phyloP scores from a whole-genome alignment of 2,888 invertebrate genomes.

The Diogma glabrata region DNA sequence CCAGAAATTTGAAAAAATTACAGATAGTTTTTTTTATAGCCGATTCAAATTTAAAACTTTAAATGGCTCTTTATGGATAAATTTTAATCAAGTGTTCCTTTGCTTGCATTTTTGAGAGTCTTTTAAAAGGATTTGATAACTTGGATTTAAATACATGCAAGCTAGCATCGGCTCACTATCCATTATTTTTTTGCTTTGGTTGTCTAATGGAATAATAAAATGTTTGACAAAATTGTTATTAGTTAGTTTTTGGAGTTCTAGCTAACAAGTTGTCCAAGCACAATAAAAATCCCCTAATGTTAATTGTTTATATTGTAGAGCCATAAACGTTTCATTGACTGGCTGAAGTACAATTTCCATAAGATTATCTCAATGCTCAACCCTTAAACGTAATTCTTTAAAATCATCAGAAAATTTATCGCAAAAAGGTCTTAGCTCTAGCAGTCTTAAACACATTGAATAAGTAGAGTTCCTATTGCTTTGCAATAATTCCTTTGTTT shows the following conservation, averaged over 20 bases:
- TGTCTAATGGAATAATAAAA: slow-evolving; percentile 5
- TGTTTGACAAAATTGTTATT: not conserved
- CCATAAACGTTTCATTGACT: slow-evolving; percentile 6
- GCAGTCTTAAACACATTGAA: slow-evolving; percentile 4
- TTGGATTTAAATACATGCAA: slow-evolving; percentile 8
- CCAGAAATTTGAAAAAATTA: too few species aligned
- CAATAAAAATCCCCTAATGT: slow-evolving; percentile 8
- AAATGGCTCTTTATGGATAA: slow-evolving; percentile 2
- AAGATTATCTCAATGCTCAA: not conserved
- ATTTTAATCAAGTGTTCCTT: slow-evolving; percentile 5
- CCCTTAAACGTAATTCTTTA: not conserved
- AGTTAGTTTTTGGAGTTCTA: not conserved
- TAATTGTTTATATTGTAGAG: slow-evolving; percentile 4
- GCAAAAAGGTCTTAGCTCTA: slow-evolving; percentile 6
- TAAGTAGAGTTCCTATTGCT: not conserved
- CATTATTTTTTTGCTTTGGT: not conserved
- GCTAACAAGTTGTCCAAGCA: not conserved
- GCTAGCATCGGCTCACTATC: slow-evolving; percentile 7
- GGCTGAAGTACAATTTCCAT: not conserved
- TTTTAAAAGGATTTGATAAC: slow-evolving; percentile 3
- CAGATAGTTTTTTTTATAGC: too few species aligned
- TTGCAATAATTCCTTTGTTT: not conserved
- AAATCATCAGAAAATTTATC: not conserved
- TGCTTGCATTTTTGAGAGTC: slow-evolving; percentile 4
- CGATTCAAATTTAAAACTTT: too few species aligned